Evolutionary conservation across 2,797 vertebrate species (phyloP), one percentile per base, ranked within the genome.

Genomic region (Danio kyathit): DNA sequence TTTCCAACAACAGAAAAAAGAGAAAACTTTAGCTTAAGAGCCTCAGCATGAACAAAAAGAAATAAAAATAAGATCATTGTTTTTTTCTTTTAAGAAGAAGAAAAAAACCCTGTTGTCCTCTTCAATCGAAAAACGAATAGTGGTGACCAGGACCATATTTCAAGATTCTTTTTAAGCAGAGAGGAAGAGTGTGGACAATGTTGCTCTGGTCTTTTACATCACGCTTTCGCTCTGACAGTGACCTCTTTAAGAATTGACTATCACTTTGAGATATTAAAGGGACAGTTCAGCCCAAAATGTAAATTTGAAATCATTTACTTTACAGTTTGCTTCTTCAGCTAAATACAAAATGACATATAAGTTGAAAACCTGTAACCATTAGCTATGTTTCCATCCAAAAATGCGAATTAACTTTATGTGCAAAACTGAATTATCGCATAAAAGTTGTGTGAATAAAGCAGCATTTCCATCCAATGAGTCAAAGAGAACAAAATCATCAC

Each of bases 251-350:
- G 95, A 95, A 91, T 90, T 89, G 83, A 89, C 91, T 91, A 93
- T 91, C 92, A 89, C 93, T 95, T 94, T 84, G 88, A 94, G 90
- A 91, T 87, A 95, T 94, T 95, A 96, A 93, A 29, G 3, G 1
- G 1, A 29, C 29, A 29, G 3, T 29, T 29, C 29, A 29, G 29
- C 29, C 29, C 29, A 29, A 29, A 29, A 29, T 29, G 29, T 1
- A 29, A 29, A 29, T 29, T 29, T 29, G 29, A 29, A 29, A 29
- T 29, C 29, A 29, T 29, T 29, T 29, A 29, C 3, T 29, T 29
- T 29, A 29, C 29, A 29, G 29, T 29, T 29, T 3, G 1, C 3
- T 29, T 29, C 29, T 29, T 3, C 29, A 29, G 29, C 29, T 29
- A 29, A 29, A 29, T 29, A 29, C 29, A 29, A n/a, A n/a, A n/a